Conservation (phyloP, 1,140 invertebrate genomes). For the Ditylenchus dipsaci region DNA sequence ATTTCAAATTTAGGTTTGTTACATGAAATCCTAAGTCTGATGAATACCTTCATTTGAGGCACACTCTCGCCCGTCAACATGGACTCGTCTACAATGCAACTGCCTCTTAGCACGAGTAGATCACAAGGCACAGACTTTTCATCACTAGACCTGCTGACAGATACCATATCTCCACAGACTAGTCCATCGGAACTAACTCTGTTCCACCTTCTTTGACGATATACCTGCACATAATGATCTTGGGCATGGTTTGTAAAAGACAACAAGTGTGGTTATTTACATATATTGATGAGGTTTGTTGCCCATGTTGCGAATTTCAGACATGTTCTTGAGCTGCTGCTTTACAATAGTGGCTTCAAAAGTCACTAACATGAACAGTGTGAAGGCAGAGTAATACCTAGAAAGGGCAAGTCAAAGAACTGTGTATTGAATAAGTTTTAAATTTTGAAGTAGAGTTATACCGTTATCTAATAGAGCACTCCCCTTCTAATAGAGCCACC, state of each 20-base stretch:
- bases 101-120: slow-evolving; percentile 82
- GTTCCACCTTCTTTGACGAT: slow-evolving; percentile 86
- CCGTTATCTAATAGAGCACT: no score
- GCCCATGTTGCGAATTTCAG: slow-evolving; percentile 99
- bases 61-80: slow-evolving; percentile 92
- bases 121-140: slow-evolving; percentile 94
- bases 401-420: slow-evolving; percentile 5
- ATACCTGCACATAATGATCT: slow-evolving; percentile 67
- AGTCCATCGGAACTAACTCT: slow-evolving; percentile 79
- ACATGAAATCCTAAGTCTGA: no score
- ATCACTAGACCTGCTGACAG: slow-evolving; percentile 77
- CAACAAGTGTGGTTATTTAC: slow-evolving; percentile 59
- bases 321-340: slow-evolving; percentile 94
- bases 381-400: slow-evolving; percentile 70
- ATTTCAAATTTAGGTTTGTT: no score
- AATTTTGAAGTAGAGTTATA: not conserved
- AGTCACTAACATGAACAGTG: slow-evolving; percentile 89
- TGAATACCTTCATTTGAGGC: slow-evolving; percentile 88
- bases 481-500: no score
- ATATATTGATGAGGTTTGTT: slow-evolving; percentile 88
- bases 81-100: slow-evolving; percentile 93
- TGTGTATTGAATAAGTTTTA: not conserved
- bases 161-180: slow-evolving; percentile 92
- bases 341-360: slow-evolving; percentile 98
- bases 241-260: not conserved